phyloP scores from a whole-genome alignment of 2,888 invertebrate species.

The Sesia bembeciformis region DNA sequence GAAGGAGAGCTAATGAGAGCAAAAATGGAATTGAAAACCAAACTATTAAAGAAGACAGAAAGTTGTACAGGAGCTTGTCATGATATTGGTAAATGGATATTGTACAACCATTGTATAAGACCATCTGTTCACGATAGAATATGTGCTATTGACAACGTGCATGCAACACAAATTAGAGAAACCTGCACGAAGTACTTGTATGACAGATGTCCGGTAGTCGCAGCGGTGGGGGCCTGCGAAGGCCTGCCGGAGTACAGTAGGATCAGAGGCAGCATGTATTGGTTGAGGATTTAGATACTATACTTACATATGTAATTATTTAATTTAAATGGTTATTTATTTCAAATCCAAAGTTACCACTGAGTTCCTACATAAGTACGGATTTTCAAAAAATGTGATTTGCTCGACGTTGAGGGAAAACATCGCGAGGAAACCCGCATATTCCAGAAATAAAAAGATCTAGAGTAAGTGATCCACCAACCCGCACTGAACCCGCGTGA shows the following conservation, averaged over 20 bases:
- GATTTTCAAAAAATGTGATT: too few relatives aligned
- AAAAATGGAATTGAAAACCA: conserved; percentile 90
- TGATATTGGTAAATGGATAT: conserved; percentile 94
- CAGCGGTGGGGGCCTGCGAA: conserved; percentile 92
- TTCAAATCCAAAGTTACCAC: too few relatives aligned
- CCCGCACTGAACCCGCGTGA: too few relatives aligned
- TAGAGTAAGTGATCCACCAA: too few relatives aligned
- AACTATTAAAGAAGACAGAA: conserved; percentile 91
- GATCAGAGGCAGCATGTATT: conserved; percentile 87
- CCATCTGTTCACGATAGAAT: conserved; percentile 91
- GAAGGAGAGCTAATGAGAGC: conserved; percentile 92
- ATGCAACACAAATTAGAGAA: conserved; percentile 81
- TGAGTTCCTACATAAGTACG: too few relatives aligned
- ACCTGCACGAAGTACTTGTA: conserved; percentile 91
- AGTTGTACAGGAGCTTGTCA: conserved; percentile 93
- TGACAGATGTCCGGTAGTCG: conserved; percentile 92
- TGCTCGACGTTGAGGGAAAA: too few relatives aligned
- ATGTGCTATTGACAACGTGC: conserved; percentile 86
- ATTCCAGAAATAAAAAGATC: too few relatives aligned
- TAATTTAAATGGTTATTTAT: too few relatives aligned
- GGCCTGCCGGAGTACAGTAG: conserved; percentile 87
- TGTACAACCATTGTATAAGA: conserved; percentile 87
- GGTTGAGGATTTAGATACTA: conserved; percentile 66
- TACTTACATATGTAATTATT: too few relatives aligned
- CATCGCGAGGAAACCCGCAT: too few relatives aligned